These are phyloP conservation scores for Drosophila kurseongensis DNA, from an alignment of 1,140 invertebrate genomes.

Conservation along the genomic window DNA sequence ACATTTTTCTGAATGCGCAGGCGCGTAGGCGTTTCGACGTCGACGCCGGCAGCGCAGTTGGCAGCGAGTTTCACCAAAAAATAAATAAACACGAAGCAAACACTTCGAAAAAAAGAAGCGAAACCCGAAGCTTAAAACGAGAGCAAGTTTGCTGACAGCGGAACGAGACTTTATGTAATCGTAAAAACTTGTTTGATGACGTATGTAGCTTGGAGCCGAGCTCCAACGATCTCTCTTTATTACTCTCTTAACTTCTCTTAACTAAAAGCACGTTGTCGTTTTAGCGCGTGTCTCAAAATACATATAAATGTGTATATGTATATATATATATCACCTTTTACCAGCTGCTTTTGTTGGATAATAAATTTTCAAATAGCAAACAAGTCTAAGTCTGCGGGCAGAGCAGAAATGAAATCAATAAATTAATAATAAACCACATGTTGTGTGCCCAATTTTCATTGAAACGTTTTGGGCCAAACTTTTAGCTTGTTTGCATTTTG, in stretches of 20 bases:
- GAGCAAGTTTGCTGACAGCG: constrained; percentile 65
- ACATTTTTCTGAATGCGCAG: constrained; percentile 9
- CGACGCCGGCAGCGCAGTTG: constrained; percentile 17
- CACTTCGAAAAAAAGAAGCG: neutral
- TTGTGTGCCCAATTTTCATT: constrained; percentile 71
- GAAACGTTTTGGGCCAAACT: constrained; percentile 62
- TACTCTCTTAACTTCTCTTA: constrained; percentile 27
- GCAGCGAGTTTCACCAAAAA: constrained; percentile 33
- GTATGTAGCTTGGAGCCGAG: constrained; percentile 34
- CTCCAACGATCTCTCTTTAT: constrained; percentile 22
- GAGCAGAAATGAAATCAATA: constrained; percentile 68
- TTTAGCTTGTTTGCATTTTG: constrained; percentile 81
- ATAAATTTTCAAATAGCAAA: constrained; percentile 58
- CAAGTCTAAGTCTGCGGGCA: constrained; percentile 43
- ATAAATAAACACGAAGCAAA: constrained; percentile 18
- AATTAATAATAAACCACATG: constrained; percentile 66
- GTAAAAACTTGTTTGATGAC: constrained; percentile 76
- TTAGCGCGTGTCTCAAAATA: constrained; percentile 59
- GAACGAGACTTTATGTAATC: constrained; percentile 71
- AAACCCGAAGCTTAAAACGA: constrained; percentile 59
- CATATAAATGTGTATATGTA: neutral
- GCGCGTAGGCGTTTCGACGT: constrained; percentile 27
- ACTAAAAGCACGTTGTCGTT: constrained; percentile 60
- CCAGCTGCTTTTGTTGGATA: constrained; percentile 70
- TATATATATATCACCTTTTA: constrained; percentile 1